phyloP scores from a whole-genome alignment of 2,888 invertebrate species.

The Cosmorhoe ocellata region DNA sequence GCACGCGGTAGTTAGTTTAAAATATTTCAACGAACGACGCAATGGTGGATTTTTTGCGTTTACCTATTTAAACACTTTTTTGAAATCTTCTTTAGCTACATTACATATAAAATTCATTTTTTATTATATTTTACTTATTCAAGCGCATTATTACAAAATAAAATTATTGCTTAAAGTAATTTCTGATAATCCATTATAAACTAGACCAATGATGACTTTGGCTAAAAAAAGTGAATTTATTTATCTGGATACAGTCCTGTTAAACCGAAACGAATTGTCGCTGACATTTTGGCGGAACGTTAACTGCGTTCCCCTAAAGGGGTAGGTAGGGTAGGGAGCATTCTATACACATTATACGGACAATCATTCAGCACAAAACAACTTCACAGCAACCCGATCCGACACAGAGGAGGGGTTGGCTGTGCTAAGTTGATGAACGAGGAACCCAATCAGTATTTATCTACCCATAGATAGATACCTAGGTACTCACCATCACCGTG shows the following conservation, averaged over 20 bases:
- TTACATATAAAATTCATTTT: too few relatives aligned
- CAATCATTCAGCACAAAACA: slow-evolving; percentile 60
- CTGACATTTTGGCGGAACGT: slow-evolving; percentile 66
- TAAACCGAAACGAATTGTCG: slow-evolving; percentile 61
- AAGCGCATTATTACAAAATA: too few relatives aligned
- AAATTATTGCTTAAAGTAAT: too few relatives aligned
- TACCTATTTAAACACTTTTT: too few relatives aligned
- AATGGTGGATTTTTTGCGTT: too few relatives aligned
- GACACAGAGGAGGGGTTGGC: slow-evolving; percentile 41
- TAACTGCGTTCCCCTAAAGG: slow-evolving; percentile 64
- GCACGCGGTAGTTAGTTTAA: too few relatives aligned
- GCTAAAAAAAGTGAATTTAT: too few relatives aligned
- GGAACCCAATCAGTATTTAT: slow-evolving; percentile 8
- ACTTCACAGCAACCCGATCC: slow-evolving; percentile 56
- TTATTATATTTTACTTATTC: too few relatives aligned
- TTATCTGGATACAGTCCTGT: slow-evolving; percentile 45
- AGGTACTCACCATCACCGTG: neutral
- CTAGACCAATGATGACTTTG: too few relatives aligned
- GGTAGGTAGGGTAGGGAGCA: slow-evolving; percentile 44
- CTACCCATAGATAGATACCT: neutral
- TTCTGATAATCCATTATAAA: too few relatives aligned
- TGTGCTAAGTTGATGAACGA: slow-evolving; percentile 16
- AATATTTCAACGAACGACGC: too few relatives aligned
- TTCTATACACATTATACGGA: slow-evolving; percentile 60
- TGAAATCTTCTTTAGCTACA: too few relatives aligned